These are phyloP conservation scores for Villa cingulata DNA, from an alignment of 2,888 invertebrate genomes.

Conservation along the genomic window DNA sequence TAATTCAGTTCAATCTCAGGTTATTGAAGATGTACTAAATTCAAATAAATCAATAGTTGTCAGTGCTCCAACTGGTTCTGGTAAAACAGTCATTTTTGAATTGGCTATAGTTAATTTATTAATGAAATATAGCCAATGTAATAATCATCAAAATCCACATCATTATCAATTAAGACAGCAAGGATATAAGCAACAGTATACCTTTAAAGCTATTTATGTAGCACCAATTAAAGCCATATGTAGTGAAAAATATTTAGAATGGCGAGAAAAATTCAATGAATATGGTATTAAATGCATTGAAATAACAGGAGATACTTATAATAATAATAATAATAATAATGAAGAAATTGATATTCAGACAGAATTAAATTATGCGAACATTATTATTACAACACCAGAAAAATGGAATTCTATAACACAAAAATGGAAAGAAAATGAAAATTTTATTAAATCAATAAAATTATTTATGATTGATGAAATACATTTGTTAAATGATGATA, in stretches of 20 bases:
- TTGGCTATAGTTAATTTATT: slow-evolving; percentile 57
- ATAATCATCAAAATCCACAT: not conserved
- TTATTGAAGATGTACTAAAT: slow-evolving; percentile 53
- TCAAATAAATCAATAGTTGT: slow-evolving; percentile 58
- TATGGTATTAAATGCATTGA: slow-evolving; percentile 51
- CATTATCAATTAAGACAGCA: not conserved
- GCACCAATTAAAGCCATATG: slow-evolving; percentile 71
- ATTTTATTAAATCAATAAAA: slow-evolving; percentile 47
- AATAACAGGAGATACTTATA: slow-evolving; percentile 67
- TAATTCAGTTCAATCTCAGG: slow-evolving; percentile 57
- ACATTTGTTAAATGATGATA: slow-evolving; percentile 58
- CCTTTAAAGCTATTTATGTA: slow-evolving; percentile 68
- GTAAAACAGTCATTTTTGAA: slow-evolving; percentile 73
- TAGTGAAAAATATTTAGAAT: slow-evolving; percentile 55
- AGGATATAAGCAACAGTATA: not conserved
- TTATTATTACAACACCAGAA: slow-evolving; percentile 70
- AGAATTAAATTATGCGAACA: slow-evolving; percentile 39
- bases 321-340: slow-evolving; percentile 39
- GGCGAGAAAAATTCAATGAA: slow-evolving; percentile 53
- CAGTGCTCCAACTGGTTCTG: slow-evolving; percentile 70
- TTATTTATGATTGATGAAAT: slow-evolving; percentile 64
- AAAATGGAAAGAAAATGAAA: slow-evolving; percentile 53
- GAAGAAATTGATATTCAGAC: slow-evolving; percentile 44
- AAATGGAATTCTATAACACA: slow-evolving; percentile 74
- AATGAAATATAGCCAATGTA: slow-evolving; percentile 37